These are phyloP conservation scores for Setophaga petechia DNA, from an alignment of 2,113 vertebrate species.

Conservation along the genomic window DNA sequence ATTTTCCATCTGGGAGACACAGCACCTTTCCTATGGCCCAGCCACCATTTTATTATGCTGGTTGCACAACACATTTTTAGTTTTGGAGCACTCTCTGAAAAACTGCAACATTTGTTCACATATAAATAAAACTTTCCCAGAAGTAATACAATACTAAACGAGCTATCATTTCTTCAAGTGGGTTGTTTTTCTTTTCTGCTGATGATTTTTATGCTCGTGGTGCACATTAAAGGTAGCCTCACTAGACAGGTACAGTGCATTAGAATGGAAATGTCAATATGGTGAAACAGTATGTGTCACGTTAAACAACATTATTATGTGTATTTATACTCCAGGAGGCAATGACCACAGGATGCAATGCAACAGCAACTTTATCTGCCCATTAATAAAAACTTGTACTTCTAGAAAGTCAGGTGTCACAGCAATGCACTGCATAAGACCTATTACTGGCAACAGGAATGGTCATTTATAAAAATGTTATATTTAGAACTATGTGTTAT, in stretches of 20 bases:
- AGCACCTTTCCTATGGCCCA: neutral
- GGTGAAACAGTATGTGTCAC: neutral
- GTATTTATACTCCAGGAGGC: constrained; percentile 6
- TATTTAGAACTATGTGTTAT: neutral
- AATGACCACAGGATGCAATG: neutral
- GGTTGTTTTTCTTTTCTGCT: constrained; percentile 2
- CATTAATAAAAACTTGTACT: constrained; percentile 4
- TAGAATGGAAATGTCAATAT: constrained; percentile 51
- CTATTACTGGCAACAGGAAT: neutral
- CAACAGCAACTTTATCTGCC: neutral
- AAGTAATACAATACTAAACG: constrained; percentile 17
- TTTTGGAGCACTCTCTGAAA: neutral
- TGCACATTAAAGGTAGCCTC: neutral
- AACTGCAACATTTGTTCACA: constrained; percentile 4
- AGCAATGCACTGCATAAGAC: neutral
- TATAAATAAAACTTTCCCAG: constrained; percentile 12
- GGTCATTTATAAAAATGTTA: neutral
- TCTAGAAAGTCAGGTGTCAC: neutral
- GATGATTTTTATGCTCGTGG: constrained; percentile 1
- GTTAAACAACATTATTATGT: constrained; percentile 16
- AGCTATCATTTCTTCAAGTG: constrained; percentile 10
- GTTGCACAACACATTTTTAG: neutral
- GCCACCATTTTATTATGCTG: neutral
- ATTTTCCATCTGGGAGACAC: neutral
- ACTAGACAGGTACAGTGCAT: constrained; percentile 1